phyloP scores from a whole-genome alignment of 2,113 vertebrate genomes.

The Zosterops pallidus region DNA sequence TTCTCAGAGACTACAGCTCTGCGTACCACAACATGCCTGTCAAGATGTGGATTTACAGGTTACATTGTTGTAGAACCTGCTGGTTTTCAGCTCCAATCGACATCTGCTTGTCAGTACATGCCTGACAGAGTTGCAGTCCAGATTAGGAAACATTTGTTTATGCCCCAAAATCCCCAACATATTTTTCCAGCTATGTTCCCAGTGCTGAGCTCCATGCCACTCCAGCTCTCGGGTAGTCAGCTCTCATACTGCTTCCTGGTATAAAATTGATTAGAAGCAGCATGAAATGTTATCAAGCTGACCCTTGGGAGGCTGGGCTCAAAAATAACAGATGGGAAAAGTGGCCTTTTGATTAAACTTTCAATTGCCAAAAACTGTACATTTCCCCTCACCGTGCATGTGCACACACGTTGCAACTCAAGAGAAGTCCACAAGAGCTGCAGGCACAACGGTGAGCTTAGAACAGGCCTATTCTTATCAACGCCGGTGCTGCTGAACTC shows the following conservation, averaged over 20 bases:
- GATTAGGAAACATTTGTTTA: constrained; percentile 75
- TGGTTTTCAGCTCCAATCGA: constrained; percentile 70
- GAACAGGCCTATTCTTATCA: constrained; percentile 3
- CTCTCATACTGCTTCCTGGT: constrained; percentile 51
- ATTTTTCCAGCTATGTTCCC: constrained; percentile 49
- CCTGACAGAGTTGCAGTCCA: constrained; percentile 73
- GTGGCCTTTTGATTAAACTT: constrained; percentile 67
- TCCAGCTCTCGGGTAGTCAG: constrained; percentile 23
- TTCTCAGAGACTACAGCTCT: constrained; percentile 65
- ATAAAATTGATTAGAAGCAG: constrained; percentile 69
- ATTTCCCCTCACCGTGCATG: constrained; percentile 2
- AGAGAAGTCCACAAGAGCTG: neutral
- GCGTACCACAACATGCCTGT: constrained; percentile 74
- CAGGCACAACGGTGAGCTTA: neutral
- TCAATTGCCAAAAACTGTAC: constrained; percentile 34
- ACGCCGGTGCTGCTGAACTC: neutral
- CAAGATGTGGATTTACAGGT: constrained; percentile 75
- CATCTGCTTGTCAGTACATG: constrained; percentile 64
- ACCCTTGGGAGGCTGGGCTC: constrained; percentile 48
- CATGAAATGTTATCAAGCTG: constrained; percentile 56
- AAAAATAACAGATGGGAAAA: constrained; percentile 56
- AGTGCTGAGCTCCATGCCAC: neutral
- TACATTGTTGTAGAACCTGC: constrained; percentile 68
- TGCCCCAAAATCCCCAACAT: constrained; percentile 69
- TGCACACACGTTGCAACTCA: neutral